Conservation (phyloP, 1,140 invertebrate species). For the Ptiloglossa arizonensis region DNA sequence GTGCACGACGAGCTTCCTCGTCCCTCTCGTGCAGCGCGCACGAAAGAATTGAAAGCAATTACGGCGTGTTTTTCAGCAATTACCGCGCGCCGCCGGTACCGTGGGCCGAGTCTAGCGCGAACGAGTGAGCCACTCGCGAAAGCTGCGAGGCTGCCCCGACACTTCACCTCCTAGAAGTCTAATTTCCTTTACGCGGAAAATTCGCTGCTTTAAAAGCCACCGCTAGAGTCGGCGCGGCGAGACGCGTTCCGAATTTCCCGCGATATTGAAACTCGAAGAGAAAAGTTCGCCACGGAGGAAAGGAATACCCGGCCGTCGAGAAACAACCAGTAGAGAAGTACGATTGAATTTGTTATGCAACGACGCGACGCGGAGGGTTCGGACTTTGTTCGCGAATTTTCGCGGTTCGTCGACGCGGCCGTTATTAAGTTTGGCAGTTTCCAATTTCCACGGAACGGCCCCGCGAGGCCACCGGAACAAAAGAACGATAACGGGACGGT, state of each 20-base stretch:
- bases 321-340: neutral
- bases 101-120: too few species aligned
- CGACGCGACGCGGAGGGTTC: neutral
- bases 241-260: neutral
- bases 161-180: neutral
- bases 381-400: too few species aligned
- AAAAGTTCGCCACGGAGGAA: neutral
- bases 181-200: neutral
- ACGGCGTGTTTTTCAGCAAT: slow-evolving; percentile 44
- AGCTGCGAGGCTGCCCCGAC: neutral
- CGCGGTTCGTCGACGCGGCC: neutral
- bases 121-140: slow-evolving; percentile 14
- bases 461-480: neutral
- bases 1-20: slow-evolving; percentile 5
- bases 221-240: too few species aligned
- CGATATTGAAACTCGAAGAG: too few species aligned
- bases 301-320: neutral
- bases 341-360: neutral
- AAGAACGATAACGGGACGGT: slow-evolving; percentile 1
- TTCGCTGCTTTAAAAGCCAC: neutral
- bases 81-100: slow-evolving; percentile 3
- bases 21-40: neutral
- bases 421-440: slow-evolving; percentile 15
- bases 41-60: slow-evolving; percentile 51
- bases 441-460: slow-evolving; percentile 5